Base-by-base conservation (phyloP, 2,113 vertebrate species). In the Tetraodon nigroviridis region DNA sequence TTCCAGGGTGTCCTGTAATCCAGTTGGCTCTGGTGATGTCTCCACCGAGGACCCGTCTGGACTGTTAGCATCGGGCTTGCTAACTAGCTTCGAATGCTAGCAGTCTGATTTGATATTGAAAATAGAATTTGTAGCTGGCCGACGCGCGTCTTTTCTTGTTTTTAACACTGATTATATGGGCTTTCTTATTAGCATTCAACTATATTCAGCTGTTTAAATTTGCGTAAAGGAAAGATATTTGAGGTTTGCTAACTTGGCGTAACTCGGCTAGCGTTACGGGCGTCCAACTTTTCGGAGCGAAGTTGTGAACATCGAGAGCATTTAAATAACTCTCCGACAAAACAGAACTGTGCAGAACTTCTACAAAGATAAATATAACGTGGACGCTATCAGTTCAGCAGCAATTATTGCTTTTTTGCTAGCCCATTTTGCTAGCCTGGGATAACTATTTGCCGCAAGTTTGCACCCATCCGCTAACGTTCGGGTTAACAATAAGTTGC, bases 21-120 rank as follows among this genome's bases (percentile, higher is more conserved):
- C 81, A 67, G 73, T 70, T 66, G 51, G 51, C 73, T 63, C 8
- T 47, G 78, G 85, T 24, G 84, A 85, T 82, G 82, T 87, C 87
- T 87, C 87, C 77, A 71, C 73, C 70, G 77, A 84, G 75, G 73
- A 72, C 81, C 78, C 71, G 79, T 80, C 74, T 85, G 18, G 51
- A 54, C 54, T 75, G 51, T 55, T 79, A 78, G 78, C 76, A 73
- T 45, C 8, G 67, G 27, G 44, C 42, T 41, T 17, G 80, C 75
- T 81, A 86, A 69, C 64, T 80, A 86, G 81, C 65, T 14, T 81
- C 68, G 73, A 75, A 69, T 72, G 80, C 76, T 84, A 80, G 20
- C 40, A 46, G 41, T 29, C 22, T 48, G 55, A 50, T 48, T 64
- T 32, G 12, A 32, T 22, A 10, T 7, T 37, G n/a, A 61, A 65